Evolutionary conservation across 2,113 vertebrate species (phyloP).

Genomic region (Aptenodytes patagonicus): DNA sequence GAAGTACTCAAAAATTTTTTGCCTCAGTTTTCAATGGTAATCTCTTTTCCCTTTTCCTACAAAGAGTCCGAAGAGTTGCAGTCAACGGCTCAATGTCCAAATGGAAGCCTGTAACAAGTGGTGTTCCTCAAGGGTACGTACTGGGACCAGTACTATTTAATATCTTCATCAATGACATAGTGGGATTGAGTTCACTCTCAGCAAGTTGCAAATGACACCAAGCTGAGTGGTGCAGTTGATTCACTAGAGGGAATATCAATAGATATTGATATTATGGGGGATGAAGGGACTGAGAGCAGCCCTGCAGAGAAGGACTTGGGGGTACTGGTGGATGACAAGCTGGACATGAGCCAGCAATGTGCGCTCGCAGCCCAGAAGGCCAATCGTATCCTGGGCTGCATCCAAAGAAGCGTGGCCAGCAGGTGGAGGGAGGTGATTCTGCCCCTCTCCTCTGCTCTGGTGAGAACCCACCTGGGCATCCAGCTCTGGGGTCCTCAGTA

Average conservation of each 20-base stretch:
- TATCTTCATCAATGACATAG: neutral
- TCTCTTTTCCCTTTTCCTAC: neutral
- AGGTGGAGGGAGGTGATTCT: neutral
- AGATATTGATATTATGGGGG: too few relatives aligned
- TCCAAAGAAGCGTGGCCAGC: neutral
- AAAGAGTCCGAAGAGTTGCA: neutral
- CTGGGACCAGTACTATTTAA: neutral
- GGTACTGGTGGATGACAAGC: neutral
- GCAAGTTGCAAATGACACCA: neutral
- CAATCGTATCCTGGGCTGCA: neutral
- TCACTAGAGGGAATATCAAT: neutral
- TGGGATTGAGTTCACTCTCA: neutral
- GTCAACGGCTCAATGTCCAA: neutral
- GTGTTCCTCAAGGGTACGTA: neutral
- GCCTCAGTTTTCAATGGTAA: neutral
- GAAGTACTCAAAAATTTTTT: neutral
- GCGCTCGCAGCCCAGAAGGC: neutral
- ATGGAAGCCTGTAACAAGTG: neutral
- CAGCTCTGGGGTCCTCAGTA: neutral
- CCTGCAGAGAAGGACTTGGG: neutral
- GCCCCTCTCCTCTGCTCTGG: fast-evolving
- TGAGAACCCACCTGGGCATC: neutral
- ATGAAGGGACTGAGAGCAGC: neutral
- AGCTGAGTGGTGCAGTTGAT: neutral
- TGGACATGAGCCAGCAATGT: neutral